These are phyloP conservation scores for Prinia subflava DNA, from an alignment of 2,113 vertebrate species.

Conservation along the genomic window DNA sequence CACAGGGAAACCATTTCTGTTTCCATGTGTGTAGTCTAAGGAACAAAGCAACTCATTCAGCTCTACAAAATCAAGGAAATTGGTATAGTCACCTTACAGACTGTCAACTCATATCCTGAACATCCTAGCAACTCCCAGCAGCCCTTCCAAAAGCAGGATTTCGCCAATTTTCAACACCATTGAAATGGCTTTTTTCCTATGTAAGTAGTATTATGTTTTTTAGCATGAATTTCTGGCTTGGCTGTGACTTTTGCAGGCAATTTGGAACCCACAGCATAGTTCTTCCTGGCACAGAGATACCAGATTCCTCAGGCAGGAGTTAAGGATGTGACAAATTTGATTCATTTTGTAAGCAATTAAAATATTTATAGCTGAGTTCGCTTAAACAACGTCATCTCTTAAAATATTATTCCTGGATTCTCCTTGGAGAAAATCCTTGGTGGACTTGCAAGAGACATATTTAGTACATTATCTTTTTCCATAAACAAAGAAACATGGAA, in stretches of 20 bases:
- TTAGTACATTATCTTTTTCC: slow-evolving; percentile 10
- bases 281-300: slow-evolving; percentile 5
- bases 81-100: background rate
- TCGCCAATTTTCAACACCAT: background rate
- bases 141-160: background rate
- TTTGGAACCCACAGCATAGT: background rate
- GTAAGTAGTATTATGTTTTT: background rate
- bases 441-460: background rate
- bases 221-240: background rate
- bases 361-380: slow-evolving; percentile 28
- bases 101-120: background rate
- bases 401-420: slow-evolving; percentile 31
- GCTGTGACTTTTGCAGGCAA: background rate
- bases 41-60: slow-evolving; percentile 20
- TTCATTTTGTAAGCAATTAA: background rate
- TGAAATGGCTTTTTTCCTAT: background rate
- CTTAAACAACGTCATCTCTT: background rate
- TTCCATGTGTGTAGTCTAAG: background rate
- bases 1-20: background rate
- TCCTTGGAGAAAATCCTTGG: slow-evolving; percentile 2
- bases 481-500: background rate
- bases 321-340: background rate
- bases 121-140: background rate
- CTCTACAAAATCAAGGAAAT: slow-evolving; percentile 8
- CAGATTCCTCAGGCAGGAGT: slow-evolving; percentile 11